Evolutionary conservation across 2,113 vertebrate species (phyloP).

Genomic region (Thymallus thymallus): DNA sequence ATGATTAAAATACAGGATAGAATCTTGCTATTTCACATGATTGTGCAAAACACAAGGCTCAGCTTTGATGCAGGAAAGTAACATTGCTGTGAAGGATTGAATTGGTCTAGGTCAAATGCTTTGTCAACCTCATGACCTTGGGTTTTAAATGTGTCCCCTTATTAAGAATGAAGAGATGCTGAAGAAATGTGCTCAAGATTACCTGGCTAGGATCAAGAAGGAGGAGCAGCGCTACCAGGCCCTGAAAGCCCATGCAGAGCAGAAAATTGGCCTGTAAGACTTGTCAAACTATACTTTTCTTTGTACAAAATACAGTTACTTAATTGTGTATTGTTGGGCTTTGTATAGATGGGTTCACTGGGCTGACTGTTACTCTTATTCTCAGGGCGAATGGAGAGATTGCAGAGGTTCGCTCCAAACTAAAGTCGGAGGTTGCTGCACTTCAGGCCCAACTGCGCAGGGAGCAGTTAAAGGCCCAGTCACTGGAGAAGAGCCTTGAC

Average conservation of each 20-base stretch:
- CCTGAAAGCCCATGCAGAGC: conserved; percentile 88
- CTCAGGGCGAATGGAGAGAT: conserved; percentile 87
- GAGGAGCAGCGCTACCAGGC: conserved; percentile 87
- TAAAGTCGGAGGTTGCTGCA: conserved; percentile 74
- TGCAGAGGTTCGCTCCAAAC: conserved; percentile 79
- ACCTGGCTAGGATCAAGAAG: conserved; percentile 78
- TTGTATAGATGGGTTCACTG: background rate
- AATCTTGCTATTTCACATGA: no score
- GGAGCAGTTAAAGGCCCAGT: conserved; percentile 86
- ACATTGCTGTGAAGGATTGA: no score
- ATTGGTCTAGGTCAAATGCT: no score
- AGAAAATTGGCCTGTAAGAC: conserved; percentile 84
- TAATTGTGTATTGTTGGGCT: background rate
- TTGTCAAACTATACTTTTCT: background rate
- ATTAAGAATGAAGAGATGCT: conserved; percentile 87
- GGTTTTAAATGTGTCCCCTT: background rate
- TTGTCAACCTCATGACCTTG: background rate
- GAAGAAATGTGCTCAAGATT: conserved; percentile 85
- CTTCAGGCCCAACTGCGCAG: conserved; percentile 82
- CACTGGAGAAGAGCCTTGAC: conserved; percentile 83
- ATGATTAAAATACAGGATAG: no score
- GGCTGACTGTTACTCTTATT: background rate
- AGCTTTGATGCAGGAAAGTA: no score
- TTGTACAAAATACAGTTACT: background rate
- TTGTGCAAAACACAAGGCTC: no score